Base-by-base conservation (phyloP, 2,888 invertebrate genomes). In the Pecten maximus region DNA sequence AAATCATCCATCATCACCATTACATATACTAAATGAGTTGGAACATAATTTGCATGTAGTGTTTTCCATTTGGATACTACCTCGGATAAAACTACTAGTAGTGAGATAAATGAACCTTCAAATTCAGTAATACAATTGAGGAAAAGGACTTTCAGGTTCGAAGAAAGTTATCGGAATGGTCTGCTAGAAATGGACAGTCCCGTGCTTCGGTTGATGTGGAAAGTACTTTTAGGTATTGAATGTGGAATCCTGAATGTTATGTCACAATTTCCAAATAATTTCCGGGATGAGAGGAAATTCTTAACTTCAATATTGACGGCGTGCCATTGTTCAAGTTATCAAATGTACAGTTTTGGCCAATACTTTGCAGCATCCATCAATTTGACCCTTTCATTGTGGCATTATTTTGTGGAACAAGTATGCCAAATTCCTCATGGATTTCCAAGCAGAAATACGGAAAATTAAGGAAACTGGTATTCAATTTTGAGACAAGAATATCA, bases 321-420 rank as follows among this genome's bases (percentile, higher is more conserved):
- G 88, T 91, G 16, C 92, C 93, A 40, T 50, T 92, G 16, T 93
- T 92, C 74, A 91, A 91, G 50, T 93, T 92, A 40, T 89, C 91
- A 28, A 74, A 40, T n/a, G 40, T 48, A 4, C 90, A 91, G 60
- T 89, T 92, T 87, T 93, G 93, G 93, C 92, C 93, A 60, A 93
- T 93, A 40, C 88, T 92, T 19, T 92, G 91, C 44, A 87, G 60
- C 28, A 23, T 93, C 16, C 39, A 89, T 16, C 40, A 89, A n/a
- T 90, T 90, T 86, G 88, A 87, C 40, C 92, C 92, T 23, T 94
- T 93, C 90, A 48, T 94, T 44, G 91, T 94, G 23, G 92, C 91
- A 10, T 3, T 94, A 4, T 93, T 88, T 90, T 94, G 54, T 92
- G 93, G n/a, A n/a, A n/a, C n/a, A n/a, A n/a, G n/a, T n/a, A n/a